Evolutionary conservation across 2,888 invertebrate species (phyloP).

Genomic region (Lithophane leautieri): DNA sequence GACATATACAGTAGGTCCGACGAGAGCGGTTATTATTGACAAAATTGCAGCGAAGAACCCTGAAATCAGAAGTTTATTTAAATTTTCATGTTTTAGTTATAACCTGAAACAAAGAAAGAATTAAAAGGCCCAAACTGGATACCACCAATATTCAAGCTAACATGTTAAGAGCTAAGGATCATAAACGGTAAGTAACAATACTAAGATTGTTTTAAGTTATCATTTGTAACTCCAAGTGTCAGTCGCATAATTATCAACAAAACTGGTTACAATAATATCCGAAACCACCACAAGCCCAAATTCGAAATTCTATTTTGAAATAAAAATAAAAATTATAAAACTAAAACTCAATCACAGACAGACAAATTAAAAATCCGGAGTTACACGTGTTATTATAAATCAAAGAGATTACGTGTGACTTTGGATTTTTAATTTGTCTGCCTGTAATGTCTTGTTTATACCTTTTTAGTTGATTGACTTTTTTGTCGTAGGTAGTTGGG

Average conservation of each 20-base stretch:
- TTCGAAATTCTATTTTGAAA: neutral
- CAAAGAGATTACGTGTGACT: too few species aligned
- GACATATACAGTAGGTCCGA: conserved; percentile 35
- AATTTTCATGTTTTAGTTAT: neutral
- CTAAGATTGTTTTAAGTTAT: neutral
- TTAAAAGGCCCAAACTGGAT: neutral
- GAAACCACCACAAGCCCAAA: neutral
- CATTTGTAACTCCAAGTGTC: neutral
- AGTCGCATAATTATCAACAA: neutral
- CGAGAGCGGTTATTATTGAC: neutral
- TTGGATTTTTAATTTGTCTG: too few species aligned
- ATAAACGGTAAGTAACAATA: neutral
- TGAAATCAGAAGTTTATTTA: conserved; percentile 38
- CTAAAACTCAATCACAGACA: too few species aligned
- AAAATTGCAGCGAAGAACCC: conserved; percentile 10
- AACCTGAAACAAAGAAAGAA: neutral
- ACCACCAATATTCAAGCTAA: neutral
- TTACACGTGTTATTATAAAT: too few species aligned
- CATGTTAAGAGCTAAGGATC: neutral
- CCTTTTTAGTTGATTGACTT: too few species aligned
- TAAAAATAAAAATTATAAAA: neutral
- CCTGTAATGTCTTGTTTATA: too few species aligned
- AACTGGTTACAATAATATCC: neutral
- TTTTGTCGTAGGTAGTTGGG: too few species aligned
- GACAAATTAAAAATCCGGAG: too few species aligned